phyloP scores from a whole-genome alignment of 2,113 vertebrate genomes.

The Alexandromys fortis region DNA sequence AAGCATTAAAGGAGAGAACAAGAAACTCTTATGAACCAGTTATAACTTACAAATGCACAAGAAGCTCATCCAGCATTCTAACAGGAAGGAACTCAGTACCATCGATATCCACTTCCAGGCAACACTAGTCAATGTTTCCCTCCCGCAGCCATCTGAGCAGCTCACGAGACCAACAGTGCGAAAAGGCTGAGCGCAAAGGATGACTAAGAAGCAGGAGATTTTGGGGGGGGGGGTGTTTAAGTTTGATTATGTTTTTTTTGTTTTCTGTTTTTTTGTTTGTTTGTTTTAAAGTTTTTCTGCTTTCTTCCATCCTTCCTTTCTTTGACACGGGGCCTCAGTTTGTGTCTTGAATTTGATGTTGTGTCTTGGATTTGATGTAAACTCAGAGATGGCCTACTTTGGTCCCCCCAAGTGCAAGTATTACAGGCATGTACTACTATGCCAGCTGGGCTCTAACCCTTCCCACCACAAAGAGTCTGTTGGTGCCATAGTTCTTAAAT shows the following conservation, averaged over 20 bases:
- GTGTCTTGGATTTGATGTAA: background rate
- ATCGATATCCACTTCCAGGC: background rate
- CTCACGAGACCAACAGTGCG: background rate
- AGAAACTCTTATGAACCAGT: background rate
- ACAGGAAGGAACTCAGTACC: background rate
- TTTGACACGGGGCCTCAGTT: background rate
- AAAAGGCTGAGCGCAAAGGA: background rate
- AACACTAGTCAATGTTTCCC: background rate
- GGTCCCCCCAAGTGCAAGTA: background rate
- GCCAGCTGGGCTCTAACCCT: background rate
- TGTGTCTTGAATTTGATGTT: background rate
- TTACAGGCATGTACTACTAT: background rate
- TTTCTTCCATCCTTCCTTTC: background rate
- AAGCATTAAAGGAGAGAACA: constrained; percentile 89
- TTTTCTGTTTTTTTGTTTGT: background rate
- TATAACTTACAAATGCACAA: constrained; percentile 11
- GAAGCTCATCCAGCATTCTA: background rate
- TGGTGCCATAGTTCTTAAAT: background rate
- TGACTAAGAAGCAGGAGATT: background rate
- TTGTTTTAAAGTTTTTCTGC: background rate
- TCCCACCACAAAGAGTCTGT: background rate
- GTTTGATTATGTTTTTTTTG: background rate
- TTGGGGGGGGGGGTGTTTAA: no score
- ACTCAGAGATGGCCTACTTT: background rate
- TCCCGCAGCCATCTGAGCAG: background rate